phyloP scores from a whole-genome alignment of 2,888 invertebrate genomes.

The Scotopteryx bipunctaria region DNA sequence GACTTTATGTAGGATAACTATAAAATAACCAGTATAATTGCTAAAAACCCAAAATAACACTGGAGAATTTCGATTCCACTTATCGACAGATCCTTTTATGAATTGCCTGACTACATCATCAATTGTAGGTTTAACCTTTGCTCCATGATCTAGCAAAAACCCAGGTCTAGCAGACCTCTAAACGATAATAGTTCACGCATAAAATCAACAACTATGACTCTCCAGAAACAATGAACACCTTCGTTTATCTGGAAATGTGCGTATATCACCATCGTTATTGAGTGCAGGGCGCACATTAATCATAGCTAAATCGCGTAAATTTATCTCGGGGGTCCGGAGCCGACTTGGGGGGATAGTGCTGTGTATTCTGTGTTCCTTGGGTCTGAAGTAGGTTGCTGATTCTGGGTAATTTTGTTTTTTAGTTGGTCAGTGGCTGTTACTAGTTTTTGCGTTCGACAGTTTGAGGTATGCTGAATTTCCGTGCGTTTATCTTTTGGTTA shows the following conservation, averaged over 20 bases:
- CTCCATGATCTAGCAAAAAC: constrained; percentile 5
- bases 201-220: constrained; percentile 13
- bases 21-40: too few species aligned
- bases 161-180: not conserved
- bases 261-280: constrained; percentile 35
- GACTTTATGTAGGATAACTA: too few species aligned
- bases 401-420: not conserved
- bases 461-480: too few species aligned
- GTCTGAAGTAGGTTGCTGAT: not conserved
- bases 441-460: too few species aligned
- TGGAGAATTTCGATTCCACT: too few species aligned
- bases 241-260: constrained; percentile 31
- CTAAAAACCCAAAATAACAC: too few species aligned
- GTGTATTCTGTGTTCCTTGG: constrained; percentile 7
- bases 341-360: constrained; percentile 14
- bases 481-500: too few species aligned
- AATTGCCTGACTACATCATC: too few species aligned
- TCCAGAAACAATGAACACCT: constrained; percentile 27
- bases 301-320: constrained; percentile 55
- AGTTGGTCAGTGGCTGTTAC: too few species aligned
- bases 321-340: constrained; percentile 46
- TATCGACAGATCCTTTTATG: too few species aligned
- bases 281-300: constrained; percentile 47
- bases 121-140: too few species aligned
- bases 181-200: constrained; percentile 1